Conservation (phyloP, 2,113 vertebrate genomes). For the Leucopsar rothschildi region DNA sequence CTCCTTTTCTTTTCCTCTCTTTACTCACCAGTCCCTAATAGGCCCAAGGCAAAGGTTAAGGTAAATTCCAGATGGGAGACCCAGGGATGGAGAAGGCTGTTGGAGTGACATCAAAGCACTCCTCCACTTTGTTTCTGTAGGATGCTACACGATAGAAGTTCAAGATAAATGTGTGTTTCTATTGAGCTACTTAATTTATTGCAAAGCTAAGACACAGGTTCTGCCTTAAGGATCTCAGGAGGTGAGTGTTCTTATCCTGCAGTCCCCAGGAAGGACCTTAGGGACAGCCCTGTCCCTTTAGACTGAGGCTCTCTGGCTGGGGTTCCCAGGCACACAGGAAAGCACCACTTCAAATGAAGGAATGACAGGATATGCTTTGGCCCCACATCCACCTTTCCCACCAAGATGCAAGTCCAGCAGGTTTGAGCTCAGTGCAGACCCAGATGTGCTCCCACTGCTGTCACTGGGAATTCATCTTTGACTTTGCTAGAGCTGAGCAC, state of each 20-base stretch:
- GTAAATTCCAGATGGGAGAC: background rate
- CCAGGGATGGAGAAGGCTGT: background rate
- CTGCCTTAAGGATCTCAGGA: background rate
- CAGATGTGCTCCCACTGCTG: background rate
- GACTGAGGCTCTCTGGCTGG: fast-evolving
- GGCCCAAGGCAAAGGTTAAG: background rate
- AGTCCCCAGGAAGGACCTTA: background rate
- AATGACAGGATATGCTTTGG: background rate
- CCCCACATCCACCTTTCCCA: fast-evolving
- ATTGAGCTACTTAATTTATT: background rate
- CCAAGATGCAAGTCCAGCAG: background rate
- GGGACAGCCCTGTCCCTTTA: background rate
- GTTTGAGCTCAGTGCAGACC: background rate
- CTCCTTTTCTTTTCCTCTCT: background rate
- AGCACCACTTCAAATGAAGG: background rate
- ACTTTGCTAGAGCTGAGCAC: background rate
- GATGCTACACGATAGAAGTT: background rate
- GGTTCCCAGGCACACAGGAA: background rate
- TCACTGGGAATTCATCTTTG: background rate
- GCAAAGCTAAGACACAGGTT: background rate
- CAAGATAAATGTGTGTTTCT: constrained; percentile 1
- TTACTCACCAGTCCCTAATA: background rate
- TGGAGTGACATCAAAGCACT: constrained; percentile 22
- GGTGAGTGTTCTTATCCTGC: background rate
- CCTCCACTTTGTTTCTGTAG: background rate